Evolutionary conservation across 2,888 invertebrate species (phyloP).

Genomic region (Phania funesta): DNA sequence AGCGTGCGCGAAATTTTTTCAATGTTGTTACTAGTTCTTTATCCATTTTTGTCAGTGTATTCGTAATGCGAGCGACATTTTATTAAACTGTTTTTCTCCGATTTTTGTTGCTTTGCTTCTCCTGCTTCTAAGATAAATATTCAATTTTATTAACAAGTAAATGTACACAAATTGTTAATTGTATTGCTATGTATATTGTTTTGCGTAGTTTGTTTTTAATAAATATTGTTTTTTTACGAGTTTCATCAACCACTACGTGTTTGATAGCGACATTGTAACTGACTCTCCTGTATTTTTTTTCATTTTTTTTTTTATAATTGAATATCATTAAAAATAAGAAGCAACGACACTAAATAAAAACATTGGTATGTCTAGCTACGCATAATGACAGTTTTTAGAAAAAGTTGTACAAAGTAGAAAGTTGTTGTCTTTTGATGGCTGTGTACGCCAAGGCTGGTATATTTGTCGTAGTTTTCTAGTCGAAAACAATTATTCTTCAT

Average conservation of each 20-base stretch:
- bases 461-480: too few species aligned
- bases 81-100: not conserved
- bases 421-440: too few species aligned
- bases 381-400: too few species aligned
- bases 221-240: constrained; percentile 37
- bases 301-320: not conserved
- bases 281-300: not conserved
- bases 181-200: not conserved
- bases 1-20: too few species aligned
- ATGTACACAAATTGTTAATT: constrained; percentile 9
- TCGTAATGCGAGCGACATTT: not conserved
- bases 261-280: not conserved
- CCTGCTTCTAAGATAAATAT: not conserved
- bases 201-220: not conserved
- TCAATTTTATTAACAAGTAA: not conserved
- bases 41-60: not conserved
- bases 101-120: not conserved
- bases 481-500: too few species aligned
- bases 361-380: too few species aligned
- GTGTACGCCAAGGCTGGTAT: too few species aligned
- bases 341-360: too few species aligned
- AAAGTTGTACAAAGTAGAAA: too few species aligned
- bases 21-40: too few species aligned
- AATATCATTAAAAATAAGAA: too few species aligned
- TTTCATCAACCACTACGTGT: constrained; percentile 4